phyloP scores from a whole-genome alignment of 2,113 vertebrate species.

The Salminus brasiliensis region DNA sequence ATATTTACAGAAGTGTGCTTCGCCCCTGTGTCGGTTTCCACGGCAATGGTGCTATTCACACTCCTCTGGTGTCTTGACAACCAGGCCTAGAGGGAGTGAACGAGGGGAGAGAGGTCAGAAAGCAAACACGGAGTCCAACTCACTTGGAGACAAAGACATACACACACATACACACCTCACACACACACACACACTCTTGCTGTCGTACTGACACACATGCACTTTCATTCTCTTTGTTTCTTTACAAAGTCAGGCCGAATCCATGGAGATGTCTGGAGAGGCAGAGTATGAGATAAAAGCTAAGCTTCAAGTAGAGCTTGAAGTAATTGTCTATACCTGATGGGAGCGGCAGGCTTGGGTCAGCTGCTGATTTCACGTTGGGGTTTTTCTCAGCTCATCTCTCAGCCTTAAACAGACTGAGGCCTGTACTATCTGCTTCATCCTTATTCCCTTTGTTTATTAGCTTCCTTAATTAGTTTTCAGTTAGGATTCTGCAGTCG shows the following conservation, averaged over 20 bases:
- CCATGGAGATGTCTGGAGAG: not conserved
- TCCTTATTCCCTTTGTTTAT: too few species aligned
- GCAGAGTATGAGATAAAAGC: too few species aligned
- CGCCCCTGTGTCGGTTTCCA: conserved; percentile 61
- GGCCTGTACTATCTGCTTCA: too few species aligned
- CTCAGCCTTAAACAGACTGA: too few species aligned
- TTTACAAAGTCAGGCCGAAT: not conserved
- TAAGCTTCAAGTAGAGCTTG: not conserved
- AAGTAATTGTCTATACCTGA: not conserved
- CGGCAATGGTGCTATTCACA: conserved; percentile 61
- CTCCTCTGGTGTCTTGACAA: conserved; percentile 69
- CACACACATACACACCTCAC: too few species aligned
- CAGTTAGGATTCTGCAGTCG: too few species aligned
- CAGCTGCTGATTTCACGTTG: not conserved
- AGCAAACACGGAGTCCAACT: conserved; percentile 40
- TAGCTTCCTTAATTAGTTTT: too few species aligned
- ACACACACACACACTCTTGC: not conserved
- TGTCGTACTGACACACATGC: not conserved
- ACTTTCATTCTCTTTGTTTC: not conserved
- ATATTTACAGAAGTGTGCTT: conserved; percentile 43
- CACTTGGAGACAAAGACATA: conserved; percentile 16
- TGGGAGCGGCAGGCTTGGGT: not conserved
- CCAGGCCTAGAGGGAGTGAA: conserved; percentile 55
- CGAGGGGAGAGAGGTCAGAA: conserved; percentile 60
- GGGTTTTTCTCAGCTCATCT: too few species aligned